Evolutionary conservation across 2,113 vertebrate species (phyloP).

Genomic region (Platichthys flesus): DNA sequence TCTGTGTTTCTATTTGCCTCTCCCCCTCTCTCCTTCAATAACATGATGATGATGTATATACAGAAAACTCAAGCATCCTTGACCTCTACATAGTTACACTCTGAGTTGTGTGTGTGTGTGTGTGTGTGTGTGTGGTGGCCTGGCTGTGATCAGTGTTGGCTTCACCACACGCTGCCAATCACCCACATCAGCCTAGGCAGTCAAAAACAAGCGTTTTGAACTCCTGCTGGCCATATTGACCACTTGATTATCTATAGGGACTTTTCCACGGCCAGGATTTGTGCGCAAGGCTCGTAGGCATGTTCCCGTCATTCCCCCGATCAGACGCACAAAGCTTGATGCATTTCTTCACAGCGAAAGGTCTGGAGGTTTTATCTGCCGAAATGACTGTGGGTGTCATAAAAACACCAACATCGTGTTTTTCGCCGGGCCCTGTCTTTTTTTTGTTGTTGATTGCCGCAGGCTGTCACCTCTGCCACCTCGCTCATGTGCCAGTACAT

Average conservation of each 20-base stretch:
- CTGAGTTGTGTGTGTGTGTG: slow-evolving; percentile 10
- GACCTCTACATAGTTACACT: slow-evolving; percentile 54
- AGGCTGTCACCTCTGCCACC: slow-evolving; percentile 73
- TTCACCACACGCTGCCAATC: slow-evolving; percentile 72
- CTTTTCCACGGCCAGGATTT: slow-evolving; percentile 21
- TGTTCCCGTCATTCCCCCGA: slow-evolving; percentile 25
- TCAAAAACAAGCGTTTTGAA: slow-evolving; percentile 37
- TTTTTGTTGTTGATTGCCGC: slow-evolving; percentile 73
- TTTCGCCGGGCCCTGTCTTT: slow-evolving; percentile 46
- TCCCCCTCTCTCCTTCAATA: slow-evolving; percentile 19
- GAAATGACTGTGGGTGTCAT: slow-evolving; percentile 53
- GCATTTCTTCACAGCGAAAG: slow-evolving; percentile 20
- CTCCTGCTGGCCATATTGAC: slow-evolving; percentile 50
- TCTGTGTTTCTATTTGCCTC: slow-evolving; percentile 28
- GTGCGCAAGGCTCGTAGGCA: slow-evolving; percentile 23
- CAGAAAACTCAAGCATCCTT: slow-evolving; percentile 50
- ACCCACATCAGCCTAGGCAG: slow-evolving; percentile 43
- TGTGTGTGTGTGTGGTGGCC: slow-evolving; percentile 32
- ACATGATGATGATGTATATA: slow-evolving; percentile 50
- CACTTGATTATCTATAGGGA: slow-evolving; percentile 49
- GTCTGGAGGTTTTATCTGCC: slow-evolving; percentile 29
- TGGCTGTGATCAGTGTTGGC: slow-evolving; percentile 59
- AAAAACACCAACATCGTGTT: slow-evolving; percentile 58
- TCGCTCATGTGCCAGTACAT: slow-evolving; percentile 76
- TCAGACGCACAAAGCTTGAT: neutral